Evolutionary conservation across 2,888 invertebrate genomes (phyloP).

Genomic region (Plusia festucae): DNA sequence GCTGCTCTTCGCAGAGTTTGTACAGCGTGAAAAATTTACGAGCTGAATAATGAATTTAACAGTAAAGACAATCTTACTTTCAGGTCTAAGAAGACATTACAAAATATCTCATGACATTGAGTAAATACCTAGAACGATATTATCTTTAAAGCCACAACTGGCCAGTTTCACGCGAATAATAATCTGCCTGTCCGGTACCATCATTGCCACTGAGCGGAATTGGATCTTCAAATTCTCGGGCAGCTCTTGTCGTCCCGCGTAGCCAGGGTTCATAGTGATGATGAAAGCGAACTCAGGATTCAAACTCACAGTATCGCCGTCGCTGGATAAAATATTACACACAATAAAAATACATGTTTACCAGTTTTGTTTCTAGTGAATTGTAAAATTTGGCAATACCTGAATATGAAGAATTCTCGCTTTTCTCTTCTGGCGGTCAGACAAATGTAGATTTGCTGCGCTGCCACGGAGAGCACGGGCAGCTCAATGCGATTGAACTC

Average conservation of each 20-base stretch:
- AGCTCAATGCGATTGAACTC: slow-evolving; percentile 97
- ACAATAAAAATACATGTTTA: no score
- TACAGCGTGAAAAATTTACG: slow-evolving; percentile 96
- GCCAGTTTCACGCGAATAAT: slow-evolving; percentile 97
- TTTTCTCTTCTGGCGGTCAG: slow-evolving; percentile 91
- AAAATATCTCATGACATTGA: background rate
- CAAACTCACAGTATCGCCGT: slow-evolving; percentile 94
- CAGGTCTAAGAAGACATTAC: background rate
- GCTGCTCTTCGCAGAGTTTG: slow-evolving; percentile 96
- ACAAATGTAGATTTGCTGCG: slow-evolving; percentile 95
- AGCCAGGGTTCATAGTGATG: slow-evolving; percentile 97
- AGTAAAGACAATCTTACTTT: background rate
- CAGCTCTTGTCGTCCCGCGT: slow-evolving; percentile 96
- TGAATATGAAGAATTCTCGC: slow-evolving; percentile 89
- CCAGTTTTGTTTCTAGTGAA: background rate
- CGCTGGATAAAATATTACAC: slow-evolving; percentile 86
- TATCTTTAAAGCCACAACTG: slow-evolving; percentile 96
- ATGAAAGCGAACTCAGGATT: slow-evolving; percentile 97
- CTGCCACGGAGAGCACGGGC: slow-evolving; percentile 97
- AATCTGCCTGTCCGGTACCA: slow-evolving; percentile 97
- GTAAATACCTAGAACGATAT: slow-evolving; percentile 90
- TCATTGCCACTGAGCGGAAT: slow-evolving; percentile 97
- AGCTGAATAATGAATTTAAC: slow-evolving; percentile 67
- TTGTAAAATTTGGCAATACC: slow-evolving; percentile 81
- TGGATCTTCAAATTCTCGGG: slow-evolving; percentile 97